Base-by-base conservation (phyloP, 2,113 vertebrate genomes). In the Melanotaenia duboulayi region DNA sequence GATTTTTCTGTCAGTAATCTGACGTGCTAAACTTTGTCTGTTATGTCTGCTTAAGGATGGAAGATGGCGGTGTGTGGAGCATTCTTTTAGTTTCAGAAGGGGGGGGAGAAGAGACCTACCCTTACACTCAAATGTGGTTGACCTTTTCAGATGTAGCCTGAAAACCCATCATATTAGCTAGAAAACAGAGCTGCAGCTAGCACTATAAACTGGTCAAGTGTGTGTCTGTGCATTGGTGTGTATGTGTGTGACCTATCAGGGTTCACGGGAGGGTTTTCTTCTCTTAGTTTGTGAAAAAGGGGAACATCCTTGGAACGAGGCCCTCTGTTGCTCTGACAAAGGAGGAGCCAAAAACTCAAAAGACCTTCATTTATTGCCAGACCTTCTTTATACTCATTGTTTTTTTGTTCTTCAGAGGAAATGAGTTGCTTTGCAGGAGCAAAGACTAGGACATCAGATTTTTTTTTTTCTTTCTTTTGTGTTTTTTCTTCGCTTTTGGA, bases 261-360 rank as follows among this genome's bases (percentile, higher is more conserved):
- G 83, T 83, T 76, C 77, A 59, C 28, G 48, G 49, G 22, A 60
- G 78, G 73, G 56, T 81, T 85, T 81, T 74, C 60, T 75, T 54
- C 42, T 48, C 7, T 48, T 71, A 71, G 55, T 32, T 72, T 20
- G 35, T 75, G 71, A 81, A 90, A 89, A 81, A 91, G 88, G 71
- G 70, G 62, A 42, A 87, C 88, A 88, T 84, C 78, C 66, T 86
- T 84, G 86, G 81, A 90, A 79, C 69, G 48, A 78, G 84, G 74
- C 82, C 85, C 74, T 87, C 82, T 67, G 80, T 80, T 61, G 71
- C 79, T 71, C 68, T 74, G 68, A 89, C 86, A 92, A 88, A 91
- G 69, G 83, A 85, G 75, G 84, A 87, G 76, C 82, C 75, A 84
- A 74, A 79, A 56, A 19, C 71, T 89, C 70, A 87, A 76, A 48